Conservation (phyloP, 2,888 invertebrate genomes). For the Drosophila hamatofila region DNA sequence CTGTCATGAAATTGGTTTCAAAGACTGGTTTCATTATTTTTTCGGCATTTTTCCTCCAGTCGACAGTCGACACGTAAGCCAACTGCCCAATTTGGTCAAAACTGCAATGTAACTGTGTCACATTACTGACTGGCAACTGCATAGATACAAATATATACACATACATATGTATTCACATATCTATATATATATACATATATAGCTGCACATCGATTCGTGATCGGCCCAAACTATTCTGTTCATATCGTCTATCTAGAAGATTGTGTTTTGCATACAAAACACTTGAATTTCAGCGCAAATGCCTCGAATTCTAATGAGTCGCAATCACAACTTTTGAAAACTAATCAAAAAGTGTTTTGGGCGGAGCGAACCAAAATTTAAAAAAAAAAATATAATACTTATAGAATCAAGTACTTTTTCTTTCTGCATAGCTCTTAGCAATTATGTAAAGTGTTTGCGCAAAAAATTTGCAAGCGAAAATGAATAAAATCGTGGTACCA, state of each 20-base stretch:
- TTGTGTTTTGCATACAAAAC: slow-evolving; percentile 71
- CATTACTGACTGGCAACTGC: slow-evolving; percentile 25
- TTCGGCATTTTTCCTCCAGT: slow-evolving; percentile 25
- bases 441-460: slow-evolving; percentile 70
- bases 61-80: no score
- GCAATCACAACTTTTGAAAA: slow-evolving; percentile 47
- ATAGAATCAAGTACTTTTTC: slow-evolving; percentile 4
- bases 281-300: slow-evolving; percentile 34
- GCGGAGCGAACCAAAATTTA: neutral
- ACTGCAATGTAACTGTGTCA: slow-evolving; percentile 56
- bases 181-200: slow-evolving; percentile 6
- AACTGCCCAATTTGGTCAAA: slow-evolving; percentile 38
- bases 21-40: slow-evolving; percentile 39
- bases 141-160: neutral
- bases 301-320: slow-evolving; percentile 61
- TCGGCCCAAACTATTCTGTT: slow-evolving; percentile 57
- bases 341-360: slow-evolving; percentile 50
- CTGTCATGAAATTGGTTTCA: slow-evolving; percentile 44
- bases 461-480: slow-evolving; percentile 60
- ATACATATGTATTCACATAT: neutral
- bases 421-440: slow-evolving; percentile 54
- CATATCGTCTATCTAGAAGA: slow-evolving; percentile 31
- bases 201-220: slow-evolving; percentile 44
- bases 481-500: slow-evolving; percentile 81
- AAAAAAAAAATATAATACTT: neutral